Conservation (phyloP, 1,140 invertebrate genomes). For the Manduca sexta region DNA sequence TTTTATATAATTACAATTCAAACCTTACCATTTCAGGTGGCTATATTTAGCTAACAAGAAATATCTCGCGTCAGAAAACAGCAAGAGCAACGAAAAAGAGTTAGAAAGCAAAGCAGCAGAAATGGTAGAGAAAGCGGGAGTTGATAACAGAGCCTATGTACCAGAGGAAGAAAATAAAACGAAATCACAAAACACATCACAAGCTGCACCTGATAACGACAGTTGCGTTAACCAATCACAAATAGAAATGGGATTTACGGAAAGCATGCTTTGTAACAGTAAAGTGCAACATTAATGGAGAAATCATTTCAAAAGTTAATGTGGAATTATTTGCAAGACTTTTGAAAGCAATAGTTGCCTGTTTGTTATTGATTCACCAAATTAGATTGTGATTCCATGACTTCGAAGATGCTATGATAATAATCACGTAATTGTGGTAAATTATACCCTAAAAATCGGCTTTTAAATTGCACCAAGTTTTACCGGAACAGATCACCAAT, state of each 20-base stretch:
- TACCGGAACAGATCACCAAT: no score
- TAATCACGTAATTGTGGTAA: no score
- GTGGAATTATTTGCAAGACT: no score
- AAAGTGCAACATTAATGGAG: slow-evolving; percentile 37
- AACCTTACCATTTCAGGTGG: slow-evolving; percentile 40
- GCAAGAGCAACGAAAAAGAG: slow-evolving; percentile 15
- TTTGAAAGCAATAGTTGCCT: no score
- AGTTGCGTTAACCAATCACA: slow-evolving; percentile 41
- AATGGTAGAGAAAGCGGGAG: slow-evolving; percentile 31
- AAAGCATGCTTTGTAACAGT: slow-evolving; percentile 59
- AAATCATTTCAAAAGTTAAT: no score
- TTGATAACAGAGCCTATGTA: slow-evolving; percentile 58
- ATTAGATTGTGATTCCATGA: no score
- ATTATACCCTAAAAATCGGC: no score
- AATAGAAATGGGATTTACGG: slow-evolving; percentile 62
- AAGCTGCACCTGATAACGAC: slow-evolving; percentile 14
- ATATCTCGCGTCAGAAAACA: slow-evolving; percentile 18
- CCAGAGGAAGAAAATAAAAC: slow-evolving; percentile 37
- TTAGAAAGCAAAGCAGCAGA: slow-evolving; percentile 16
- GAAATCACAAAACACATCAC: slow-evolving; percentile 11
- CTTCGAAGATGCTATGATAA: no score
- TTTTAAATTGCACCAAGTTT: no score
- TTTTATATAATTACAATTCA: no score
- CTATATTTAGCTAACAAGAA: slow-evolving; percentile 64
- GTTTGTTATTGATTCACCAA: no score